phyloP scores from a whole-genome alignment of 2,113 vertebrate species.

The Psittacula cyanocephala region DNA sequence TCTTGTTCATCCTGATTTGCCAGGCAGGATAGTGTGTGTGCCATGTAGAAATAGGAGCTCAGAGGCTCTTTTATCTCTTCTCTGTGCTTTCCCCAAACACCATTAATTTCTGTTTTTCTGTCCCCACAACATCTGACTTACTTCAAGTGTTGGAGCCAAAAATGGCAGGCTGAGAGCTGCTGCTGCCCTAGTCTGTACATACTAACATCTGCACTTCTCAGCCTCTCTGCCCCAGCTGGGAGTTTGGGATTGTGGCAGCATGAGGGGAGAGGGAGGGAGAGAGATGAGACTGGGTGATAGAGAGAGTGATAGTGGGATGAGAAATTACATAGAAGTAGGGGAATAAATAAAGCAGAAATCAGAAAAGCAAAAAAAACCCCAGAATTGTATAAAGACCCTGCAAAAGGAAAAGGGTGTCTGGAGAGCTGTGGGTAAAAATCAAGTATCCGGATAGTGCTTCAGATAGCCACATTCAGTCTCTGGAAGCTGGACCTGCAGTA shows the following conservation, averaged over 20 bases:
- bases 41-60: neutral
- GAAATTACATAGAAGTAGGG: neutral
- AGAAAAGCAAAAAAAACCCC: neutral
- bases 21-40: neutral
- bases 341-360: neutral
- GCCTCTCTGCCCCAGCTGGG: neutral
- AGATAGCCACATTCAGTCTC: neutral
- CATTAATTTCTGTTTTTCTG: neutral
- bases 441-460: neutral
- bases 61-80: neutral
- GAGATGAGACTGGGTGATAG: rapidly evolving
- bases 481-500: neutral
- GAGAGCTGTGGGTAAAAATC: neutral
- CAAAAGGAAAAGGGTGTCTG: neutral
- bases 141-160: neutral
- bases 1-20: neutral
- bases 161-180: neutral
- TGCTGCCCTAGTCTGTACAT: neutral
- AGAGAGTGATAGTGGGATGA: neutral
- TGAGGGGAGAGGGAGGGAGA: rapidly evolving
- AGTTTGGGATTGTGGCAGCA: neutral
- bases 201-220: neutral
- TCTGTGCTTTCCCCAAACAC: neutral
- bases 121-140: neutral
- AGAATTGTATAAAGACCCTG: neutral